Percentiles rank a stretch among this genome's conserved stretches.
These are phyloP conservation scores for Papilio polytes DNA, from an alignment of 1,140 invertebrate species.

Conservation along the genomic window DNA sequence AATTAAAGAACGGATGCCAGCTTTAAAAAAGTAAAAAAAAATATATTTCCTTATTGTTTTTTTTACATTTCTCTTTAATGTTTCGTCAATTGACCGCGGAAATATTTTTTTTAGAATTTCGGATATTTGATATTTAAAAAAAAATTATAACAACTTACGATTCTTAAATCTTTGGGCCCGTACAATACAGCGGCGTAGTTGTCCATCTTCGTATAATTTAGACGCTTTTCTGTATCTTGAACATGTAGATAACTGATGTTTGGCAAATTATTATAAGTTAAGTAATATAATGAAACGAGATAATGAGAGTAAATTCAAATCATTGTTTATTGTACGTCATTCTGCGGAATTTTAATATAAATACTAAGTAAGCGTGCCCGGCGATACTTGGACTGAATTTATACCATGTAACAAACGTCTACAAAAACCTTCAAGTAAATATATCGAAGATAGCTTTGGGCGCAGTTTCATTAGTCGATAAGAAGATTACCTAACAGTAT, in stretches of 20 bases:
- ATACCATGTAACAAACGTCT: too few species aligned
- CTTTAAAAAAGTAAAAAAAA: too few species aligned
- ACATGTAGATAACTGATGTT: conserved; percentile 11
- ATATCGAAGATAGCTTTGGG: too few species aligned
- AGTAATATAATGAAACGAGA: neutral
- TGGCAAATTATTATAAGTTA: neutral
- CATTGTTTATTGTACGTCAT: conserved; percentile 3
- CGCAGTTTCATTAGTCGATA: too few species aligned
- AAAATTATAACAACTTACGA: conserved; percentile 45
- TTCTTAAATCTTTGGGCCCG: conserved; percentile 50
- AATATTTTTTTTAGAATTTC: too few species aligned
- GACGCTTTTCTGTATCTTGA: neutral
- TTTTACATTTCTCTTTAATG: too few species aligned
- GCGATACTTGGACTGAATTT: too few species aligned
- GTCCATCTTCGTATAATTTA: conserved; percentile 42
- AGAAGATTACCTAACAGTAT: too few species aligned
- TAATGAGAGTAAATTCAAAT: neutral
- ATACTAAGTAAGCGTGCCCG: neutral
- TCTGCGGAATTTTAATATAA: neutral
- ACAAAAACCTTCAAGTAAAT: too few species aligned
- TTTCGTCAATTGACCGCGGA: too few species aligned
- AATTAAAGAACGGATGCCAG: too few species aligned
- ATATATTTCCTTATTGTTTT: too few species aligned
- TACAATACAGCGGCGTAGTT: conserved; percentile 54
- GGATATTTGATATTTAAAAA: neutral